These are phyloP conservation scores for Cerastoderma edule DNA, from an alignment of 2,888 invertebrate genomes.

Conservation along the genomic window DNA sequence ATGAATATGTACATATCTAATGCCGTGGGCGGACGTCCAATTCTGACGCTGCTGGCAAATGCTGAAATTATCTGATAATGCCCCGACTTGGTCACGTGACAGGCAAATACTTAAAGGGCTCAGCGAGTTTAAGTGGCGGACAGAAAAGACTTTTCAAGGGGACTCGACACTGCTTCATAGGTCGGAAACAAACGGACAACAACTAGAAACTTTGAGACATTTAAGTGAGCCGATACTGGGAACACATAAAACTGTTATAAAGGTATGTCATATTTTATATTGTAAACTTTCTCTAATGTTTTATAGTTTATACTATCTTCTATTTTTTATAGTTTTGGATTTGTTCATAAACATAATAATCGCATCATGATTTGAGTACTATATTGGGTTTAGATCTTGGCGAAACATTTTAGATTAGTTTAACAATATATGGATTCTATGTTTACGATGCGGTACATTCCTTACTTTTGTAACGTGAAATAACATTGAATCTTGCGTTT, in stretches of 20 bases:
- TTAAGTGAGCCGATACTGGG: conserved; percentile 15
- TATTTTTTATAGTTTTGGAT: too few relatives aligned
- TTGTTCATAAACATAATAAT: too few relatives aligned
- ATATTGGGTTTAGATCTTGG: too few relatives aligned
- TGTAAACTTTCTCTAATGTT: too few relatives aligned
- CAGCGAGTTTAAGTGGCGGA: conserved; percentile 1
- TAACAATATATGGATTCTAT: too few relatives aligned
- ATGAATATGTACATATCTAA: conserved; percentile 23
- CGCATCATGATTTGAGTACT: too few relatives aligned
- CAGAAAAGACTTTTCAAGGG: conserved; percentile 16
- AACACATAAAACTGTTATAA: conserved; percentile 16
- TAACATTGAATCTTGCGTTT: too few relatives aligned
- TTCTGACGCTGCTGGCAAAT: conserved; percentile 17
- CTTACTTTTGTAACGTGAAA: too few relatives aligned
- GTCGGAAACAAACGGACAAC: conserved; percentile 6
- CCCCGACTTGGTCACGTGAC: conserved; percentile 2
- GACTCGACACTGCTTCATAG: conserved; percentile 11
- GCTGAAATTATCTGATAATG: conserved; percentile 22
- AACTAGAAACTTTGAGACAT: conserved; percentile 13
- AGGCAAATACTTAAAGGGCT: conserved; percentile 20
- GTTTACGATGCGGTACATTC: too few relatives aligned
- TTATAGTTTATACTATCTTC: too few relatives aligned
- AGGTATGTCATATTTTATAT: conserved; percentile 2
- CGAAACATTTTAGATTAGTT: too few relatives aligned
- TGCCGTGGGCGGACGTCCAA: conserved; percentile 20